Evolutionary conservation across 37 sponge, comb jelly and placozoan genomes (phyloP).

Genomic region (Theonella swinhoei): DNA sequence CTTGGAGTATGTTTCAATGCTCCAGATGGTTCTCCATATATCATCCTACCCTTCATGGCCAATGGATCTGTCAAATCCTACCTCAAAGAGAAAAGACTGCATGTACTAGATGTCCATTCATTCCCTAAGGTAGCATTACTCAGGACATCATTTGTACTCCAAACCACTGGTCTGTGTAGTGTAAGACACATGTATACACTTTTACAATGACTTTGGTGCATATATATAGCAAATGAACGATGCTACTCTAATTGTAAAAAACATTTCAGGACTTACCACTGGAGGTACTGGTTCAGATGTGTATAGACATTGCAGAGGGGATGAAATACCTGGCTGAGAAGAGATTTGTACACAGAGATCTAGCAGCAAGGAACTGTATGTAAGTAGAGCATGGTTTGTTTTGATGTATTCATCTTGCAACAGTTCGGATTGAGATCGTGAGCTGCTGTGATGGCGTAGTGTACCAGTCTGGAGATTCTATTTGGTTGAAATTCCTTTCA

Average conservation of each 20-base stretch:
- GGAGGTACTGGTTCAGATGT: neutral
- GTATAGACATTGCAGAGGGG: neutral
- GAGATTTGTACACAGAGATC: neutral
- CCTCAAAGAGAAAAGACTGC: neutral
- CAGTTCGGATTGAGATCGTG: too few relatives aligned
- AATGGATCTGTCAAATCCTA: constrained; percentile 13
- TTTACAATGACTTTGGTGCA: too few relatives aligned
- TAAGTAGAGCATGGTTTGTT: too few relatives aligned
- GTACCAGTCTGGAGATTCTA: too few relatives aligned
- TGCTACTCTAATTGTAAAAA: too few relatives aligned
- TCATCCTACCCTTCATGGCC: constrained; percentile 36
- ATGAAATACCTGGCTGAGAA: neutral
- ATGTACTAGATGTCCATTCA: neutral
- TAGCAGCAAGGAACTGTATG: neutral
- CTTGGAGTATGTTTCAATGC: constrained; percentile 25
- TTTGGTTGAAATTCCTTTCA: too few relatives aligned
- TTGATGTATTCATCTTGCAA: too few relatives aligned
- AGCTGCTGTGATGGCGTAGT: too few relatives aligned
- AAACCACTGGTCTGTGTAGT: too few relatives aligned
- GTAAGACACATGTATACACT: too few relatives aligned
- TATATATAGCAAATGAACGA: too few relatives aligned
- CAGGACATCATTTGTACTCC: too few relatives aligned
- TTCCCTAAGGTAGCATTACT: neutral
- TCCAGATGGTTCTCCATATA: constrained; percentile 13
- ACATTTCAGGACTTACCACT: neutral